Evolutionary conservation across 2,888 invertebrate species (phyloP), one percentile per base, ranked within the genome.

Genomic region (Chaetoderma sp.): DNA sequence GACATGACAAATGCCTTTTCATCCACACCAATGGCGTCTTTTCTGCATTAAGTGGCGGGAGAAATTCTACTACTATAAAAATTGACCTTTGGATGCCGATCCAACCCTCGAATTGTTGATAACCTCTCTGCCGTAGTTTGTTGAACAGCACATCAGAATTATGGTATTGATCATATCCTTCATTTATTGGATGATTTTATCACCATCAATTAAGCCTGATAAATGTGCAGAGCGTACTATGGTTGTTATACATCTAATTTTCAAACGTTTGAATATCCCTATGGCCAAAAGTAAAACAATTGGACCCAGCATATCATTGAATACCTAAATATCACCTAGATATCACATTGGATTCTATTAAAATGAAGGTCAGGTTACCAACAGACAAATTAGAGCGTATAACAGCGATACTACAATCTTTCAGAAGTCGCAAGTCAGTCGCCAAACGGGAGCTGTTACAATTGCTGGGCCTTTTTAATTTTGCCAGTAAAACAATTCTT

Each of bases 271-370:
- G 1, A 49, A 56, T 8, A 56, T 71, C 23, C 65, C 71, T 13
- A n/a, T 65, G 6, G 61, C 68, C 10, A 16, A 13, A 0, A 58
- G 65, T 18, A 69, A 71, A 60, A 60, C 67, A 23, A 28, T 61
- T 3, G 67, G 68, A 5, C 67, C 71, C 4, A 33, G 30, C 6
- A 61, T 58, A n/a, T 27, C 23, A 6, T 30, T 71, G n/a, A n/a
- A n/a, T n/a, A n/a, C n/a, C n/a, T n/a, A n/a, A n/a, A n/a, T 68
- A 69, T 49, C 67, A 67, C 32, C 42, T 71, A 10, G 71, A 63
- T 3, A 65, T 69, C 5, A 62, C 49, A 5, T 49, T 71, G 8
- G 68, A 71, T 39, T 50, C 67, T 8, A 16, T 42, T 4, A 55
- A 55, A 10, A 67, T 71, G 67, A 32, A 63, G 18, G 61, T 68